Conservation (phyloP, 2,888 invertebrate species). For the Seira ritae region DNA sequence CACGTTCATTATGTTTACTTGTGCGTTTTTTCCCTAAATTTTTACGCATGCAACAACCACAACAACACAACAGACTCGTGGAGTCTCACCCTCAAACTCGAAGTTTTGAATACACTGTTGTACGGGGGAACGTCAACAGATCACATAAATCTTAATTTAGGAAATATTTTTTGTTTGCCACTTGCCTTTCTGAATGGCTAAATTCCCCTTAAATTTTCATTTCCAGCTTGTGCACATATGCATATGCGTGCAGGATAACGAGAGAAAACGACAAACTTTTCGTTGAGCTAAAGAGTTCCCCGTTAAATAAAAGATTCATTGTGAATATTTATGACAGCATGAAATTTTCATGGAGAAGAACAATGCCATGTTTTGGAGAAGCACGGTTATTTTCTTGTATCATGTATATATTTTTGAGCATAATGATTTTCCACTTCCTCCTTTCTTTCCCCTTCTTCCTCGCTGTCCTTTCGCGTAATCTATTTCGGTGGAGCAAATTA, state of each 20-base stretch:
- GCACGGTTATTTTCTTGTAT: neutral
- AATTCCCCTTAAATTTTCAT: slow-evolving; percentile 15
- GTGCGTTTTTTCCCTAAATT: too few species aligned
- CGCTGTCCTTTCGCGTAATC: neutral
- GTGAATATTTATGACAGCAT: slow-evolving; percentile 31
- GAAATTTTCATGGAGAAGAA: slow-evolving; percentile 25
- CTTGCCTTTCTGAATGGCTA: slow-evolving; percentile 51
- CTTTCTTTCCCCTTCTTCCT: neutral
- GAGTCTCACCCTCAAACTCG: neutral
- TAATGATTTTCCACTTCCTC: slow-evolving; percentile 58
- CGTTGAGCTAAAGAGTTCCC: slow-evolving; percentile 6
- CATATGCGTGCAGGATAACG: neutral
- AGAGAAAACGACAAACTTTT: neutral
- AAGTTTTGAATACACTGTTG: neutral
- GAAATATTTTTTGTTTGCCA: slow-evolving; percentile 38
- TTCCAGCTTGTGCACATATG: neutral
- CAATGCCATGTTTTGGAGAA: neutral
- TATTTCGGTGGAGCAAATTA: slow-evolving; percentile 54
- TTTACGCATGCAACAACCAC: neutral
- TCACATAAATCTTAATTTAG: slow-evolving; percentile 58
- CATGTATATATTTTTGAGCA: slow-evolving; percentile 37
- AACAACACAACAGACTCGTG: neutral
- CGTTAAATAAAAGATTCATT: slow-evolving; percentile 36
- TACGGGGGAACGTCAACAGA: slow-evolving; percentile 36
- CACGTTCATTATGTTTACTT: neutral